Evolutionary conservation across 2,113 vertebrate species (phyloP).

Genomic region (Macheiramphus alcinus): DNA sequence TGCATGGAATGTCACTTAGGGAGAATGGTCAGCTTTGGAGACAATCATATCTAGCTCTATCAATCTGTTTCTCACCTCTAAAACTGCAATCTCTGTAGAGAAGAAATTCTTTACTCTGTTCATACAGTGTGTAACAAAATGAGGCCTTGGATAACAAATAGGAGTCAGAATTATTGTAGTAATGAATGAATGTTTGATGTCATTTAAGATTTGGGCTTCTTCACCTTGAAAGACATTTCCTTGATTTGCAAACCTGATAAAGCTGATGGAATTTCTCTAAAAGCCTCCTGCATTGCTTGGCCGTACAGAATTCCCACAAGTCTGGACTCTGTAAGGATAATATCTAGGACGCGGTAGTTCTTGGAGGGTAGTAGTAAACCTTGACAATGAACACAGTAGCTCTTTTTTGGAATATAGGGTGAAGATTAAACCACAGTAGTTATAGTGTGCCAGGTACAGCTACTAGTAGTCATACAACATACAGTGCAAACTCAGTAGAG

Average conservation of each 20-base stretch:
- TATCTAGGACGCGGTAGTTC: not conserved
- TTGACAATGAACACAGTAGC: not conserved
- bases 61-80: not conserved
- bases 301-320: not conserved
- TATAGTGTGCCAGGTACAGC: not conserved
- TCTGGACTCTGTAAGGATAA: not conserved
- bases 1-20: not conserved
- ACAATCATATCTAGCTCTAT: not conserved
- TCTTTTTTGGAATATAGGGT: not conserved
- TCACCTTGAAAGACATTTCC: not conserved
- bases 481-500: not conserved
- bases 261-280: not conserved
- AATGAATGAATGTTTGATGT: not conserved
- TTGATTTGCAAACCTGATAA: not conserved
- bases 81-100: not conserved
- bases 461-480: not conserved
- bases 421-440: not conserved
- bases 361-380: not conserved
- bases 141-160: not conserved
- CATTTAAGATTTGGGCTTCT: not conserved
- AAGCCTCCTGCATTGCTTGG: not conserved
- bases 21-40: not conserved
- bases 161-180: not conserved
- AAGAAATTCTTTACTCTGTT: not conserved
- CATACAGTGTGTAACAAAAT: not conserved